A percentile compares a stretch with the other conserved stretches of the same genome.
Evolutionary conservation across 2,888 invertebrate genomes (phyloP).

Genomic region (Brachycybe producta): DNA sequence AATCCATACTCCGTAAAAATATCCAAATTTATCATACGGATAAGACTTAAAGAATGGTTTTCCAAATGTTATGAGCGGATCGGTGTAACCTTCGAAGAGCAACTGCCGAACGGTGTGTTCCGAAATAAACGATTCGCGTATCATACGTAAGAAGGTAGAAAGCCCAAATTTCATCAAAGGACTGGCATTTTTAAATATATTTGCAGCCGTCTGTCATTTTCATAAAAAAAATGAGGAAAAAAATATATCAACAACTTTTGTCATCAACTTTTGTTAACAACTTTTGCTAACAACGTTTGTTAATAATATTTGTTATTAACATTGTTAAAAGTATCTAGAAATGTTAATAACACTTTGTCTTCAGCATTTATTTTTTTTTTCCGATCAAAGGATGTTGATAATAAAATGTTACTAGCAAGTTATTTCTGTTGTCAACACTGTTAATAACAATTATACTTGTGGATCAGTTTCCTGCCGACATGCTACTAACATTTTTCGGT

Average conservation of each 20-base stretch:
- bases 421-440: too few species aligned
- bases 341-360: too few species aligned
- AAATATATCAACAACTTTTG: neutral
- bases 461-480: too few species aligned
- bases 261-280: too few species aligned
- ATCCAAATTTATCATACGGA: constrained; percentile 11
- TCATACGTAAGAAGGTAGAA: constrained; percentile 1
- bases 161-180: constrained; percentile 9
- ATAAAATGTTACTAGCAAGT: too few species aligned
- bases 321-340: too few species aligned
- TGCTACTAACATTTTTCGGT: too few species aligned
- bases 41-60: constrained; percentile 6
- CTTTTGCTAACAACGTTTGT: too few species aligned
- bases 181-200: constrained; percentile 4
- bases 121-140: constrained; percentile 6
- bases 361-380: too few species aligned
- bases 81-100: constrained; percentile 9
- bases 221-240: neutral
- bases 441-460: too few species aligned
- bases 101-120: constrained; percentile 5
- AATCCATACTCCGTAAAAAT: constrained; percentile 9
- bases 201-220: constrained; percentile 9
- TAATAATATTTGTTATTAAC: too few species aligned
- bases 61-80: constrained; percentile 11
- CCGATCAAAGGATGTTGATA: too few species aligned